These are phyloP conservation scores for Heliconius nattereri DNA, from an alignment of 1,140 invertebrate species.

Conservation along the genomic window DNA sequence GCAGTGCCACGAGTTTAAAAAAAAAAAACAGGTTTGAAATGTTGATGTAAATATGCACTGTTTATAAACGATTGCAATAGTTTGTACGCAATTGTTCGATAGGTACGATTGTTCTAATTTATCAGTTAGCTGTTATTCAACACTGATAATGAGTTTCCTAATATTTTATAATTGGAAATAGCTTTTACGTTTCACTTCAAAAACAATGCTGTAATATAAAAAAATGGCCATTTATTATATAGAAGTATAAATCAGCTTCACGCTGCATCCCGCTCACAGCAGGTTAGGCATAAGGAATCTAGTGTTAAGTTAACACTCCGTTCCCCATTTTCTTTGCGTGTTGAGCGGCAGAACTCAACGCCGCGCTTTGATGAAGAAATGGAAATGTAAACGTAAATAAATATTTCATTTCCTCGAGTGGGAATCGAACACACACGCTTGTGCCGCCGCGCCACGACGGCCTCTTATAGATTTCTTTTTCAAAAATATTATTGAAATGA, in stretches of 20 bases:
- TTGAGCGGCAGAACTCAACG: too few species aligned
- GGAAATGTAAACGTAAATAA: too few species aligned
- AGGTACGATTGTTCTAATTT: slow-evolving; percentile 63
- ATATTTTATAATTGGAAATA: neutral
- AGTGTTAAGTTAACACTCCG: too few species aligned
- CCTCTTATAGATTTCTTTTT: too few species aligned
- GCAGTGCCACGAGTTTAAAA: neutral
- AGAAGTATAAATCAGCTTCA: too few species aligned
- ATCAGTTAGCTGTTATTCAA: slow-evolving; percentile 49
- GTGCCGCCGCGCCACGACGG: too few species aligned
- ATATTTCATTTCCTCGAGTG: too few species aligned
- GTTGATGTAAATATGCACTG: slow-evolving; percentile 60
- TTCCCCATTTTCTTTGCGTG: too few species aligned
- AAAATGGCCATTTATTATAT: neutral
- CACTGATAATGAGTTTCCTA: slow-evolving; percentile 38
- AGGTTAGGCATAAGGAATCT: too few species aligned
- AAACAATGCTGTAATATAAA: neutral
- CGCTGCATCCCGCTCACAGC: too few species aligned
- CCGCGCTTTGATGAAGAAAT: too few species aligned
- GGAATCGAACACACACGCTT: too few species aligned
- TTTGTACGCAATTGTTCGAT: slow-evolving; percentile 57
- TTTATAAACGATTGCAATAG: slow-evolving; percentile 71
- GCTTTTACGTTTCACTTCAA: neutral
- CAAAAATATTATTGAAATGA: neutral
- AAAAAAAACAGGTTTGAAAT: slow-evolving; percentile 52